Percentiles rank a stretch among this genome's conserved stretches.
Evolutionary conservation across 2,888 invertebrate species (phyloP).

Genomic region (Cephus pygmeus): DNA sequence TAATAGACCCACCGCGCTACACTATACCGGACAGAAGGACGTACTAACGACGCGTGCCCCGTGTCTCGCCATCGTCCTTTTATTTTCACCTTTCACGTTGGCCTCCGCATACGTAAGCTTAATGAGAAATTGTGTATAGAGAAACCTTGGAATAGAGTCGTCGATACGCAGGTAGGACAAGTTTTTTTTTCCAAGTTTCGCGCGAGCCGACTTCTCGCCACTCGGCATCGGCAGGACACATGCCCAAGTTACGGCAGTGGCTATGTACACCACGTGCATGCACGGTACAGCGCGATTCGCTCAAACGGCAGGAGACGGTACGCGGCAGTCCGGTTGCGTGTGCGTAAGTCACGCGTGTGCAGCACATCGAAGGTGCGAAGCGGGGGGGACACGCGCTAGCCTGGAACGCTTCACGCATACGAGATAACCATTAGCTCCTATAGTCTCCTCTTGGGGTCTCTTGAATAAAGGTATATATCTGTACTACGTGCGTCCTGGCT

Average conservation of each 20-base stretch:
- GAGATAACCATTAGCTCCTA: constrained; percentile 13
- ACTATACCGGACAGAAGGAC: neutral
- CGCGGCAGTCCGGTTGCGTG: neutral
- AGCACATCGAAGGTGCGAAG: constrained; percentile 25
- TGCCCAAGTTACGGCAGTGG: neutral
- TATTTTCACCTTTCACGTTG: neutral
- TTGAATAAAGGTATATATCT: neutral
- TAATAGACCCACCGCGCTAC: neutral
- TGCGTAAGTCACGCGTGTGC: constrained; percentile 6
- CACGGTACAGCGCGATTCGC: neutral
- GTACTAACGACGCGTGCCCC: neutral
- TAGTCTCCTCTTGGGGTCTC: neutral
- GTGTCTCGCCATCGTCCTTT: neutral
- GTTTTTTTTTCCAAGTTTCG: constrained; percentile 36
- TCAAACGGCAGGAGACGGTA: neutral
- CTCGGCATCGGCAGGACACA: neutral
- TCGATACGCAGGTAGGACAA: constrained; percentile 33
- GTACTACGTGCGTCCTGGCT: neutral
- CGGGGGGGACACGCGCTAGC: constrained; percentile 53
- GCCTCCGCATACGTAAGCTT: neutral
- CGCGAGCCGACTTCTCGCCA: constrained; percentile 10
- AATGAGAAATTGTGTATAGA: neutral
- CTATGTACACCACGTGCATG: neutral
- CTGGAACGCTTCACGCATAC: constrained; percentile 54
- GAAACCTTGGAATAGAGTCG: constrained; percentile 36